phyloP scores from a whole-genome alignment of 2,113 vertebrate genomes.

The Madoqua kirkii region DNA sequence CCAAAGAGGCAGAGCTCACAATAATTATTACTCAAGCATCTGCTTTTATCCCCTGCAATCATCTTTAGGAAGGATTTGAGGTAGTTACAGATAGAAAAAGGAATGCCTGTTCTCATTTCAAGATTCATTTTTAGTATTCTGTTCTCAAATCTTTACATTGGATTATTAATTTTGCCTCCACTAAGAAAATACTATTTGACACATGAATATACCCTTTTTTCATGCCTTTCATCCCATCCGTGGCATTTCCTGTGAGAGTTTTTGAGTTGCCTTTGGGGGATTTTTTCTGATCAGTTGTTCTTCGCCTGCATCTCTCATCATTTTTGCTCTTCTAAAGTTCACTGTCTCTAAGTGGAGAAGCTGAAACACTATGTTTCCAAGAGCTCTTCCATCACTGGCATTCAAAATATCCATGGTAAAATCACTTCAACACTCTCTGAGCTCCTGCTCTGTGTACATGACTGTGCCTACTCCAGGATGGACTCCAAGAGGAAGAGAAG shows the following conservation, averaged over 20 bases:
- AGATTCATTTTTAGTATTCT: conserved; percentile 28
- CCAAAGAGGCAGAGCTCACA: not conserved
- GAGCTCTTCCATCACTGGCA: not conserved
- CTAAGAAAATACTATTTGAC: conserved; percentile 3
- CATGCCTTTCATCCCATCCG: not conserved
- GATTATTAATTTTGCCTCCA: not conserved
- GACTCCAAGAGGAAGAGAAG: not conserved
- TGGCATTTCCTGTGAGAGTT: not conserved
- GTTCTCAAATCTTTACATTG: not conserved
- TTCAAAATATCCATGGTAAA: fast-evolving
- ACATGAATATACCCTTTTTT: not conserved
- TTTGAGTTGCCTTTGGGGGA: not conserved
- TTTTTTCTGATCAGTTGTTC: not conserved
- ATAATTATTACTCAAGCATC: not conserved
- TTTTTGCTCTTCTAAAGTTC: not conserved
- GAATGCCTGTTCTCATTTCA: not conserved
- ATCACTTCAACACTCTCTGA: not conserved
- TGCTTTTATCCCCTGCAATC: not conserved
- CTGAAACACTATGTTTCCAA: no score
- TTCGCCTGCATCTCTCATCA: no score
- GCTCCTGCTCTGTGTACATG: fast-evolving
- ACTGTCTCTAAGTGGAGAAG: not conserved
- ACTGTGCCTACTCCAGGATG: not conserved
- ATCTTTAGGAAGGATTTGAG: not conserved
- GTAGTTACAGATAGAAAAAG: conserved; percentile 16